phyloP scores from a whole-genome alignment of 1,140 invertebrate species.

The Apolygus lucorum region DNA sequence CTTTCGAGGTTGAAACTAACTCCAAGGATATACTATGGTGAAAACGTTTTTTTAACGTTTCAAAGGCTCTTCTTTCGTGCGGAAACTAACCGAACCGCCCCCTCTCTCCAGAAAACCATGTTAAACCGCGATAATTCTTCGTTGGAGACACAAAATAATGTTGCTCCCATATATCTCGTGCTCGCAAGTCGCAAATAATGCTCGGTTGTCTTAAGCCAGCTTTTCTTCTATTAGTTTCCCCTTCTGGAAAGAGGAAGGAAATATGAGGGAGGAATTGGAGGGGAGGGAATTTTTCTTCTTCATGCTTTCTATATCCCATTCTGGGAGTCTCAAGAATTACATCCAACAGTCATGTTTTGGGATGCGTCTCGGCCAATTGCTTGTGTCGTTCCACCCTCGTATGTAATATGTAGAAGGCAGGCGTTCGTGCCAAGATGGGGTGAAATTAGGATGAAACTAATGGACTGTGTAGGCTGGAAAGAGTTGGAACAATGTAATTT shows the following conservation, averaged over 20 bases:
- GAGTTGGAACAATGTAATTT: too few species aligned
- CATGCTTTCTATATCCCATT: neutral
- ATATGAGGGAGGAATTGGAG: neutral
- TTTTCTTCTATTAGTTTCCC: conserved; percentile 13
- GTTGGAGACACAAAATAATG: conserved; percentile 2
- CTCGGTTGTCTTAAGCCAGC: conserved; percentile 13
- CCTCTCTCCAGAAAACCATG: neutral
- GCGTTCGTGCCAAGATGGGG: neutral
- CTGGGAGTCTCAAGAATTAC: neutral
- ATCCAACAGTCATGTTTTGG: neutral
- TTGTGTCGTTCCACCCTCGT: neutral
- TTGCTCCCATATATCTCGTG: neutral
- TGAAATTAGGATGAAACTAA: neutral
- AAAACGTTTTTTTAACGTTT: neutral
- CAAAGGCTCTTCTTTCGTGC: neutral
- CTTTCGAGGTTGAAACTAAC: too few species aligned
- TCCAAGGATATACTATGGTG: too few species aligned
- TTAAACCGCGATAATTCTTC: conserved; percentile 8
- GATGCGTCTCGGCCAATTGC: neutral
- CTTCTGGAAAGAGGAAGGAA: neutral
- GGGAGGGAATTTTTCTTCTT: neutral
- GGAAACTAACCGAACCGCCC: neutral
- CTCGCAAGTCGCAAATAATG: neutral
- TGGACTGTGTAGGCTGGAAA: neutral
- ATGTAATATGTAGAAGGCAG: too few species aligned